These are phyloP conservation scores for Spialia ferax DNA, from an alignment of 2,888 invertebrate species.

Conservation along the genomic window DNA sequence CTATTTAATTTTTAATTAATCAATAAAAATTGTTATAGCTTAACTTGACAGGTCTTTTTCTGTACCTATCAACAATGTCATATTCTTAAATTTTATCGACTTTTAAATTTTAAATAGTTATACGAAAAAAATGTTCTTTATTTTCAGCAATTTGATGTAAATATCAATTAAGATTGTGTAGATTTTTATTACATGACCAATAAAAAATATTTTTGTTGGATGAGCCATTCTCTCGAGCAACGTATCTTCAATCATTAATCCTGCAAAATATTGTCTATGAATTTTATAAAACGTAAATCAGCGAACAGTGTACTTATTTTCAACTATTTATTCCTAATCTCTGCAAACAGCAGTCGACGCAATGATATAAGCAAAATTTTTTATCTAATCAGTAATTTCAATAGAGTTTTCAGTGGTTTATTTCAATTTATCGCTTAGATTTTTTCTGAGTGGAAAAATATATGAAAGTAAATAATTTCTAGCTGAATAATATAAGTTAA, in stretches of 20 bases:
- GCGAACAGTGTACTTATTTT: not conserved
- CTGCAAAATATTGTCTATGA: not conserved
- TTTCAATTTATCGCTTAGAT: no score
- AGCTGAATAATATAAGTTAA: no score
- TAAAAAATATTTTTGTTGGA: no score
- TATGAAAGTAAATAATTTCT: no score
- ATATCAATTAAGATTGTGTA: no score
- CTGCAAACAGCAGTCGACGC: not conserved
- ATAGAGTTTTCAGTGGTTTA: not conserved
- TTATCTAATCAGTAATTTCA: not conserved
- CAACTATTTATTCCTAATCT: not conserved
- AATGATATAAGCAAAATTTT: not conserved
- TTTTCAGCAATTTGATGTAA: no score
- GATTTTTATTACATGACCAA: no score
- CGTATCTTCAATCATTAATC: no score
- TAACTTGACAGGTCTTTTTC: not conserved
- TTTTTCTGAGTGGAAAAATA: no score
- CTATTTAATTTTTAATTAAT: slow-evolving; percentile 43
- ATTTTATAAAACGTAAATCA: not conserved
- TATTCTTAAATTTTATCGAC: not conserved
- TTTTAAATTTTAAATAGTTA: not conserved
- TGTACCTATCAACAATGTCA: not conserved
- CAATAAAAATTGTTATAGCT: slow-evolving; percentile 34
- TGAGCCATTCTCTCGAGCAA: no score
- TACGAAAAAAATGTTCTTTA: no score